A percentile compares a stretch with the other conserved stretches of the same genome.
Conservation (phyloP, 1,140 invertebrate genomes). For the Parapsyche elsis region DNA sequence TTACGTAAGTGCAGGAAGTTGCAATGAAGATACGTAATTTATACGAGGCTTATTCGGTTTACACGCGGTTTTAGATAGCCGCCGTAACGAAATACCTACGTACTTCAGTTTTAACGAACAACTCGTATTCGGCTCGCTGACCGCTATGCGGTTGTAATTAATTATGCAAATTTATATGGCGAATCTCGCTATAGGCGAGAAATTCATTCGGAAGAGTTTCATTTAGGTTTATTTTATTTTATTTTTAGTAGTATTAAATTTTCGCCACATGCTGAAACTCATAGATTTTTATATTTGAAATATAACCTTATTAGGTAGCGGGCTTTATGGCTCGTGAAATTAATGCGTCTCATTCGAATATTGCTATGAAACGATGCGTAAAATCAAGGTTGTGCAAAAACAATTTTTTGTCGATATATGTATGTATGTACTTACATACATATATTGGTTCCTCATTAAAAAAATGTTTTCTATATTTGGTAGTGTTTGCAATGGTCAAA, state of each 20-base stretch:
- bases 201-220: neutral
- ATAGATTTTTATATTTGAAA: too few relatives aligned
- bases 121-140: conserved; percentile 3
- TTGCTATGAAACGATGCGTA: neutral
- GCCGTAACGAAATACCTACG: neutral
- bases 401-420: too few relatives aligned
- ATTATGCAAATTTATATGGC: neutral
- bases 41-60: conserved; percentile 1
- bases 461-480: neutral
- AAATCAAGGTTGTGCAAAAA: neutral
- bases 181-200: neutral
- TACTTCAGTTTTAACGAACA: neutral
- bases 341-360: neutral
- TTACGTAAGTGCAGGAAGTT: conserved; percentile 8
- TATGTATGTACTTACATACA: too few relatives aligned
- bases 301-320: too few relatives aligned
- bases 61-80: neutral
- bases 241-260: too few relatives aligned
- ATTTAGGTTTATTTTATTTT: neutral
- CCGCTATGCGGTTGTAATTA: neutral
- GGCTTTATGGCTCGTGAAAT: neutral
- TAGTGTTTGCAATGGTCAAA: neutral
- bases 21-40: neutral
- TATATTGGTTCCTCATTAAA: too few relatives aligned
- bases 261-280: too few relatives aligned